Conservation (phyloP, 2,113 vertebrate species). For the Thalassarche chlororhynchos region DNA sequence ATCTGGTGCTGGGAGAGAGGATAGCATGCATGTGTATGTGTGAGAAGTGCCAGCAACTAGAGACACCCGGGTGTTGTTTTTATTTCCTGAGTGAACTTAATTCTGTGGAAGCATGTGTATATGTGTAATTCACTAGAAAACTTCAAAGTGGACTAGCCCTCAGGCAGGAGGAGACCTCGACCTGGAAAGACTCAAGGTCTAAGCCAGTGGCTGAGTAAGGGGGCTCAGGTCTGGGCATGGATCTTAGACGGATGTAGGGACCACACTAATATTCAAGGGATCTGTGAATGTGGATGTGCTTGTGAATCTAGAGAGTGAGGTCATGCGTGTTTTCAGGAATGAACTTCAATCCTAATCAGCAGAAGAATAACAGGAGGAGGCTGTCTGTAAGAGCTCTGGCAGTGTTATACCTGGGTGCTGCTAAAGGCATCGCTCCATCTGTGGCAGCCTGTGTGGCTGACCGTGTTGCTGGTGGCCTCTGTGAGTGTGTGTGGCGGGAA, state of each 20-base stretch:
- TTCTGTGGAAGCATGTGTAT: background rate
- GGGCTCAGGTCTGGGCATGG: background rate
- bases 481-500: background rate
- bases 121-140: background rate
- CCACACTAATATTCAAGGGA: background rate
- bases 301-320: background rate
- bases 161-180: background rate
- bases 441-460: background rate
- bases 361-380: background rate
- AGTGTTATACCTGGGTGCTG: background rate
- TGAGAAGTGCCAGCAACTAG: background rate
- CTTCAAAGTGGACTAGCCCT: background rate
- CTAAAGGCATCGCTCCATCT: background rate
- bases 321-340: background rate
- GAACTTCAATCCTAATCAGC: background rate
- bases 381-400: background rate
- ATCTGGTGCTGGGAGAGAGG: background rate
- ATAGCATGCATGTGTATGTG: background rate
- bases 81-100: background rate
- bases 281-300: background rate
- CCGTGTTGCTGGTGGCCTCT: fast-evolving
- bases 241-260: background rate
- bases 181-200: background rate
- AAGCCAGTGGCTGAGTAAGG: background rate
- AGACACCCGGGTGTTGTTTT: background rate